Evolutionary conservation across 2,113 vertebrate species (phyloP).

Genomic region (Nothobranchius kuhntae): DNA sequence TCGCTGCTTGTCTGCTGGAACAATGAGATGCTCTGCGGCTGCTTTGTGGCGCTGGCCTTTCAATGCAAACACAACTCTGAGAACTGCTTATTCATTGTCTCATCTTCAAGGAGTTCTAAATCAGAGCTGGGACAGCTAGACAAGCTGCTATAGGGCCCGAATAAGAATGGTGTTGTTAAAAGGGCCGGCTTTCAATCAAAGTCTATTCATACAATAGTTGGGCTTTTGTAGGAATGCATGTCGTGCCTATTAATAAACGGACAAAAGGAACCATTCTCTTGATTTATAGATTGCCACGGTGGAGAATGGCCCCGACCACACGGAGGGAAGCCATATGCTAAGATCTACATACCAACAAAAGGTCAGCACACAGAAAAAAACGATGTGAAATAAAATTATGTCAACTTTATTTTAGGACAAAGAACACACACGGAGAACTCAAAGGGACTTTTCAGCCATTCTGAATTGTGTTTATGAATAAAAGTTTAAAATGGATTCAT

Average conservation of each 20-base stretch:
- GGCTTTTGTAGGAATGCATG: conserved; percentile 93
- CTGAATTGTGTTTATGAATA: too few species aligned
- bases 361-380: not conserved
- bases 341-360: conserved; percentile 43
- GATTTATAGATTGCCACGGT: conserved; percentile 92
- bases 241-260: conserved; percentile 95
- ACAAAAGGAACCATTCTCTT: conserved; percentile 92
- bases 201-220: conserved; percentile 93
- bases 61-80: conserved; percentile 88
- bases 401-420: not conserved
- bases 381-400: not conserved
- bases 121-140: conserved; percentile 88
- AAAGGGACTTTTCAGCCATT: not conserved
- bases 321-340: conserved; percentile 82
- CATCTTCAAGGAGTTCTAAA: conserved; percentile 93
- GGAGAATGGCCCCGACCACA: conserved; percentile 81
- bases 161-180: conserved; percentile 88
- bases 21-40: conserved; percentile 63
- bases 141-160: conserved; percentile 92
- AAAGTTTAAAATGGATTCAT: too few species aligned
- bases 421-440: too few species aligned
- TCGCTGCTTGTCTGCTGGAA: conserved; percentile 25
- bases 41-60: conserved; percentile 83
- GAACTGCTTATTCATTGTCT: conserved; percentile 86
- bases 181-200: conserved; percentile 93